Base-by-base conservation (phyloP, 1,140 invertebrate genomes). In the Drosophila sulfurigaster region DNA sequence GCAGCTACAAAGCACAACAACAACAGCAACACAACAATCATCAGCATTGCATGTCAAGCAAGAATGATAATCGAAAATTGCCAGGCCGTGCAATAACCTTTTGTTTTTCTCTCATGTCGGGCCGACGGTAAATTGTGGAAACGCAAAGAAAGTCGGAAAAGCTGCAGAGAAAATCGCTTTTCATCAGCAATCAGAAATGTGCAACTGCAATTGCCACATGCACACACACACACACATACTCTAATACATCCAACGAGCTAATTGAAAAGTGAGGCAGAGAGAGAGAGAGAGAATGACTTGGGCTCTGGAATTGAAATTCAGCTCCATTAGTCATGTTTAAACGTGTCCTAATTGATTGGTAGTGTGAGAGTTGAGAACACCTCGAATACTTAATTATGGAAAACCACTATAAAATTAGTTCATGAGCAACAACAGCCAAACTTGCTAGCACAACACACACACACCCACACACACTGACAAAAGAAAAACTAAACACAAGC, bases 31-130 rank as follows among this genome's bases (percentile, higher is more conserved):
- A 46, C 51, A 62, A 64, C 45, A 51, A 64, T 45, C 63, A 63
- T 75, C 67, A 71, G 51, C 46, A 78, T 87, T 88, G 82, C 82
- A 87, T 87, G 82, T 83, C 82, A 80, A 72, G 66, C 58, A 20
- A 45, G 78, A 87, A 88, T 87, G 82, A 82, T 88, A 81, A 79
- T 69, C 82, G 64, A 59, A 71, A 87, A 82, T 86, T 80, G 76
- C 76, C 76, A 56, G 76, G 48, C 45, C 76, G 82, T 80, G 54
- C 82, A 88, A 83, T 87, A 88, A 87, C 82, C 82, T 82, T 88
- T 88, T 82, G 73, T 79, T 56, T 52, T 20, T 57, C 48, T 54
- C 20, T 25, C 20, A 25, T 25, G 20, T 25, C 32, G 20, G 16
- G 30, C 16, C 38, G 11, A 16, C 41, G 8, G 57, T 30, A 62